Conservation (phyloP, 2,113 vertebrate species). For the Otocyon megalotis region DNA sequence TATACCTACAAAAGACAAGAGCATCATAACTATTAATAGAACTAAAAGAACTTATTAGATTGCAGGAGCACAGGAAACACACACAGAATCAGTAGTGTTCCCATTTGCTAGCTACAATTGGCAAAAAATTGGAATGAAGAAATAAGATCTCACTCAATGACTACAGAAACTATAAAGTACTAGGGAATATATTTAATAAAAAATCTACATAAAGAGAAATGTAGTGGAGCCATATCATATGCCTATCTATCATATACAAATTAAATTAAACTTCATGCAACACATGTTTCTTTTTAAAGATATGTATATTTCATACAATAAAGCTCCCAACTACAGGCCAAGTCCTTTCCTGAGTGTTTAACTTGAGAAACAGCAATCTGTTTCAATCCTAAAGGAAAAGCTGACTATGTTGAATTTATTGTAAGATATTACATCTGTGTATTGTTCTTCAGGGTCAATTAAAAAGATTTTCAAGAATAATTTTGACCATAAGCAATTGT, state of each 20-base stretch:
- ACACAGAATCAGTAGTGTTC: slow-evolving; percentile 37
- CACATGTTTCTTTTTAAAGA: neutral
- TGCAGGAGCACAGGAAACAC: neutral
- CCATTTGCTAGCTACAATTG: slow-evolving; percentile 47
- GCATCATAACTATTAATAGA: slow-evolving; percentile 43
- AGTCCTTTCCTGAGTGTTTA: neutral
- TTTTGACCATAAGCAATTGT: slow-evolving; percentile 34
- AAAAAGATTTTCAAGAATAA: slow-evolving; percentile 11
- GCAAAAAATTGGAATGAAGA: slow-evolving; percentile 56
- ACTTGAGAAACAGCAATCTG: neutral
- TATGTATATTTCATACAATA: neutral
- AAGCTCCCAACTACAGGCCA: neutral
- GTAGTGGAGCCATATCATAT: neutral
- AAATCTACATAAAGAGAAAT: slow-evolving; percentile 39
- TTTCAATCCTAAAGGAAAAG: slow-evolving; percentile 14
- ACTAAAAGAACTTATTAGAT: slow-evolving; percentile 53
- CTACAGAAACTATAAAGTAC: slow-evolving; percentile 41
- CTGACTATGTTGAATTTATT: neutral
- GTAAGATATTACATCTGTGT: neutral
- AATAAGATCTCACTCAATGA: slow-evolving; percentile 22
- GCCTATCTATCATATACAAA: slow-evolving; percentile 1
- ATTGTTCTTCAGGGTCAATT: neutral
- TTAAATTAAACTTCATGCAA: slow-evolving; percentile 18
- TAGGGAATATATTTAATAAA: slow-evolving; percentile 61
- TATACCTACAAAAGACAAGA: slow-evolving; percentile 6